A percentile compares a stretch with the other conserved stretches of the same genome.
Conservation (phyloP, 1,140 invertebrate species). For the Drosophila orena region DNA sequence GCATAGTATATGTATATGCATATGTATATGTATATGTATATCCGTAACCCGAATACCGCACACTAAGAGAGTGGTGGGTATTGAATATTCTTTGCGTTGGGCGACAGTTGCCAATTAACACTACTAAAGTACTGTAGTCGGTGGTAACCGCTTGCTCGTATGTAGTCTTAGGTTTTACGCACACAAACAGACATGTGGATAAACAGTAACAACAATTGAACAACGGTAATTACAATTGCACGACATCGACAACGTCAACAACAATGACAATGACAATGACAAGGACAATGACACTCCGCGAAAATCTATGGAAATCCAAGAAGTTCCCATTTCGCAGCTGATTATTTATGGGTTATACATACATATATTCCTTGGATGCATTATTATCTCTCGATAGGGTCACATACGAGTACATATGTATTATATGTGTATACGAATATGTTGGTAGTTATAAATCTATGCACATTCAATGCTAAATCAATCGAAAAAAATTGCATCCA, state of each 20-base stretch:
- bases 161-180: conserved; percentile 49
- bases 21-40: neutral
- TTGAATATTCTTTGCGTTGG: neutral
- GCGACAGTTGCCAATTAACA: conserved; percentile 43
- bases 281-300: conserved; percentile 1
- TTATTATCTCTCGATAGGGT: conserved; percentile 31
- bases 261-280: conserved; percentile 9
- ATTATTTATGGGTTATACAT: neutral
- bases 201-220: conserved; percentile 67
- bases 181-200: conserved; percentile 26
- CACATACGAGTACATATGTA: conserved; percentile 16
- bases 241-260: conserved; percentile 52
- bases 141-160: conserved; percentile 65
- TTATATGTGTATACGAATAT: conserved; percentile 16
- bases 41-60: neutral
- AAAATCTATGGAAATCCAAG: neutral
- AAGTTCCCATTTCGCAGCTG: neutral
- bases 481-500: conserved; percentile 54
- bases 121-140: conserved; percentile 65
- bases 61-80: neutral
- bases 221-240: conserved; percentile 70
- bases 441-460: conserved; percentile 26
- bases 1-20: neutral
- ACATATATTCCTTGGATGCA: conserved; percentile 14
- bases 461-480: conserved; percentile 60